Conservation (phyloP, 2,113 vertebrate species). For the Nymphicus hollandicus region DNA sequence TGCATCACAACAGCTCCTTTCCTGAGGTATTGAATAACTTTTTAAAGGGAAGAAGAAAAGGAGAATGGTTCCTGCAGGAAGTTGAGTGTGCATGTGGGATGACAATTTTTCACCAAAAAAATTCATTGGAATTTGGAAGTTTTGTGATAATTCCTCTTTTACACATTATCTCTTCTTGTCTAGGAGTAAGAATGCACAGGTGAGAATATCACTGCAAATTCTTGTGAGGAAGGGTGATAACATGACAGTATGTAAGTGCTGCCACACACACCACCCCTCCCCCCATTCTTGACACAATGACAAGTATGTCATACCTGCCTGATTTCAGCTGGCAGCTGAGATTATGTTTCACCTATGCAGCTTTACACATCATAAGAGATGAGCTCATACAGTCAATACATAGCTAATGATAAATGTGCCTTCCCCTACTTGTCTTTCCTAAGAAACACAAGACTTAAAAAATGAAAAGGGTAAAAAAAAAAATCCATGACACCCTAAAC, state of each 20-base stretch:
- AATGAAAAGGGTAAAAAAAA: neutral
- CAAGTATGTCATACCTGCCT: neutral
- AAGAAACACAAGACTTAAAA: neutral
- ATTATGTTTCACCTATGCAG: neutral
- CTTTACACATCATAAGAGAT: neutral
- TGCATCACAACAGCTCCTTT: neutral
- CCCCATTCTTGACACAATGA: neutral
- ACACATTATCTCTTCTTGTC: neutral
- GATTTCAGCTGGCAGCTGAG: neutral
- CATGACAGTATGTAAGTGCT: neutral
- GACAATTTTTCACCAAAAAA: neutral
- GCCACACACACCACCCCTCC: neutral
- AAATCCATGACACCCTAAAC: neutral
- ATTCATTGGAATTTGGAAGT: neutral
- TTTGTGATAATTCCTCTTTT: neutral
- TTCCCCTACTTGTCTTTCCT: neutral
- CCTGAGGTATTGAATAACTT: neutral
- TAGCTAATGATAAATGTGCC: neutral
- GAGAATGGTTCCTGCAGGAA: neutral
- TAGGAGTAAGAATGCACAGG: neutral
- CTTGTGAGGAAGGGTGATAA: neutral
- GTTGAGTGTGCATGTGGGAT: neutral
- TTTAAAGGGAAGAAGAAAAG: neutral
- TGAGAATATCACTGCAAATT: neutral
- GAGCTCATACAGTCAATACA: neutral